Evolutionary conservation across 2,888 invertebrate genomes (phyloP).

Genomic region (Xylota segnis): DNA sequence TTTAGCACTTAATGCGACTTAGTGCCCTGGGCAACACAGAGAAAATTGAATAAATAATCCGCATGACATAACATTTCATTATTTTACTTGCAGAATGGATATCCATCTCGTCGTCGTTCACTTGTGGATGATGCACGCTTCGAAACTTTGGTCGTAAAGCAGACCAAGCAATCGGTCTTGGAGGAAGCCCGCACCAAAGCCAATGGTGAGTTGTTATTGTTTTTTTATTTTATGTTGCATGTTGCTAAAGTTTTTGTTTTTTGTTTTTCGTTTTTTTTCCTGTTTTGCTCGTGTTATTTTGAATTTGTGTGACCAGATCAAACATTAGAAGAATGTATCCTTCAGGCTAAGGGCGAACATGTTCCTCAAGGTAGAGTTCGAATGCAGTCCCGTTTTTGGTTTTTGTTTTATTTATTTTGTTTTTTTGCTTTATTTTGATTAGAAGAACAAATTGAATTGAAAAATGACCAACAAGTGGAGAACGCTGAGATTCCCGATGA

Average conservation of each 20-base stretch:
- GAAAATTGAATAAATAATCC: slow-evolving; percentile 58
- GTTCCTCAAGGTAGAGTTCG: slow-evolving; percentile 78
- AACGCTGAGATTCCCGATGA: slow-evolving; percentile 79
- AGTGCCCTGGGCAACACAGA: slow-evolving; percentile 73
- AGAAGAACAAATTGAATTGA: slow-evolving; percentile 83
- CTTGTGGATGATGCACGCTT: slow-evolving; percentile 99
- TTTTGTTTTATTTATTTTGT: slow-evolving; percentile 36
- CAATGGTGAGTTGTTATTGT: slow-evolving; percentile 89
- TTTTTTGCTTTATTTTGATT: slow-evolving; percentile 84
- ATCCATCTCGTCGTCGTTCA: slow-evolving; percentile 97
- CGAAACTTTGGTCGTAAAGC: slow-evolving; percentile 97
- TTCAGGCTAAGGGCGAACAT: slow-evolving; percentile 85
- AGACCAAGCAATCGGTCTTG: slow-evolving; percentile 96
- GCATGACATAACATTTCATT: slow-evolving; percentile 22
- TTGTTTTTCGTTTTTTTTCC: slow-evolving; percentile 72
- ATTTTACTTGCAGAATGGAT: slow-evolving; percentile 93
- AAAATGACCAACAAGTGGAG: slow-evolving; percentile 82
- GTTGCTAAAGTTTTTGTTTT: slow-evolving; percentile 70
- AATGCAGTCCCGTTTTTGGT: neutral
- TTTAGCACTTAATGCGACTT: slow-evolving; percentile 63
- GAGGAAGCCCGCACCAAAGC: slow-evolving; percentile 95
- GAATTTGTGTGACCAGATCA: slow-evolving; percentile 85
- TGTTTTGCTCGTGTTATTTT: slow-evolving; percentile 76
- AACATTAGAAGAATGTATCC: slow-evolving; percentile 88
- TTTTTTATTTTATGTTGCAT: slow-evolving; percentile 66